Conservation (phyloP, 2,888 invertebrate genomes). For the Lamellibrachia columna region DNA sequence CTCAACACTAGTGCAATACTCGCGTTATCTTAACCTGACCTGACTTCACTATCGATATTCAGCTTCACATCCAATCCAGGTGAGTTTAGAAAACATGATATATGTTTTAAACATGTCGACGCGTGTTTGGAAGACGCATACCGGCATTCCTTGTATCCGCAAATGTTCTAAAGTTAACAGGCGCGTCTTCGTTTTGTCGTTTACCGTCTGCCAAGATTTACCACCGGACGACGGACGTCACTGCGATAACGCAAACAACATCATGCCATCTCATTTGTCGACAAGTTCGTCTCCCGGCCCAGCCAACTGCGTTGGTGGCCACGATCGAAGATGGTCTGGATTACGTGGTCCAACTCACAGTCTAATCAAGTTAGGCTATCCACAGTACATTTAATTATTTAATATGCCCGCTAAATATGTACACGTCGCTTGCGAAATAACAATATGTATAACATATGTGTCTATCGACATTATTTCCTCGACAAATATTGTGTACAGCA, state of each 20-base stretch:
- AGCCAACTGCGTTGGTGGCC: not conserved
- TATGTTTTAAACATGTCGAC: too few species aligned
- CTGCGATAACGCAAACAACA: not conserved
- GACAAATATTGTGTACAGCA: not conserved
- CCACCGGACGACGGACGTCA: not conserved
- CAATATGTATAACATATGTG: conserved; percentile 1
- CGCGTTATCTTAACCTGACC: too few species aligned
- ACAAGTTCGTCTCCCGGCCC: not conserved
- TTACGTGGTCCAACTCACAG: not conserved
- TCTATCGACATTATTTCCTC: not conserved
- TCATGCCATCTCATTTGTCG: not conserved
- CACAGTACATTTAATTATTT: not conserved
- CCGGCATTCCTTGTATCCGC: not conserved
- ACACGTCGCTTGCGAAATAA: not conserved
- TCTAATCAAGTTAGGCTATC: not conserved
- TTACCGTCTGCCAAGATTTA: not conserved
- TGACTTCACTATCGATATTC: too few species aligned
- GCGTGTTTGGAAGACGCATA: too few species aligned
- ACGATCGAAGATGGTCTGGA: not conserved
- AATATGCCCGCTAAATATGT: not conserved
- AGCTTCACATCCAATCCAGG: too few species aligned
- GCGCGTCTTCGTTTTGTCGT: not conserved
- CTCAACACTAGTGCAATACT: too few species aligned
- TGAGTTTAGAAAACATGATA: too few species aligned
- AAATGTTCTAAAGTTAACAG: not conserved